phyloP scores from a whole-genome alignment of 1,140 invertebrate species.

The Cherax destructor region DNA sequence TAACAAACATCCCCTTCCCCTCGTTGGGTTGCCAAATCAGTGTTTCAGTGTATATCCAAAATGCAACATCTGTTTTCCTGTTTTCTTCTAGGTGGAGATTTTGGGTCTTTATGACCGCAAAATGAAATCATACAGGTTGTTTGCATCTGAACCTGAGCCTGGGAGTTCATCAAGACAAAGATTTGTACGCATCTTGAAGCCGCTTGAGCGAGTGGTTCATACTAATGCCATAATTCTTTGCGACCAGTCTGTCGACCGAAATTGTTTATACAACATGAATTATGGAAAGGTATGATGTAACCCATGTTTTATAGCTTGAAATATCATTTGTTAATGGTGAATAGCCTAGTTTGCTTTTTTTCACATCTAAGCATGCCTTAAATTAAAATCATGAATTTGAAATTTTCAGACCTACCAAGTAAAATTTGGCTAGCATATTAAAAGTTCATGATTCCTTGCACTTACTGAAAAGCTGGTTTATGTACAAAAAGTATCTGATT shows the following conservation, averaged over 20 bases:
- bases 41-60: too few relatives aligned
- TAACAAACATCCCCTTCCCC: too few relatives aligned
- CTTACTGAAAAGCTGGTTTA: too few relatives aligned
- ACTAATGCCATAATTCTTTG: slow-evolving; percentile 86
- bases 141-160: slow-evolving; percentile 85
- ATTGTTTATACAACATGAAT: slow-evolving; percentile 62
- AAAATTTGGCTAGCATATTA: too few relatives aligned
- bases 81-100: slow-evolving; percentile 88
- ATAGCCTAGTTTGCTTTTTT: too few relatives aligned
- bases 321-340: too few relatives aligned
- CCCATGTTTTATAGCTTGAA: neutral
- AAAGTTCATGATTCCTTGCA: too few relatives aligned
- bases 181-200: slow-evolving; percentile 82
- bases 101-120: slow-evolving; percentile 87
- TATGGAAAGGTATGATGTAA: slow-evolving; percentile 52
- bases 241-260: slow-evolving; percentile 88
- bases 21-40: too few relatives aligned
- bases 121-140: slow-evolving; percentile 84
- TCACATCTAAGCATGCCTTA: too few relatives aligned
- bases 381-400: too few relatives aligned
- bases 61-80: neutral
- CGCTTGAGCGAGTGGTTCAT: slow-evolving; percentile 85
- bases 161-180: slow-evolving; percentile 72
- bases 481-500: too few relatives aligned
- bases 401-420: too few relatives aligned